A percentile compares a stretch with the other conserved stretches of the same genome.
phyloP scores from a whole-genome alignment of 2,888 invertebrate genomes.

The Cryptocheilus praepositus region DNA sequence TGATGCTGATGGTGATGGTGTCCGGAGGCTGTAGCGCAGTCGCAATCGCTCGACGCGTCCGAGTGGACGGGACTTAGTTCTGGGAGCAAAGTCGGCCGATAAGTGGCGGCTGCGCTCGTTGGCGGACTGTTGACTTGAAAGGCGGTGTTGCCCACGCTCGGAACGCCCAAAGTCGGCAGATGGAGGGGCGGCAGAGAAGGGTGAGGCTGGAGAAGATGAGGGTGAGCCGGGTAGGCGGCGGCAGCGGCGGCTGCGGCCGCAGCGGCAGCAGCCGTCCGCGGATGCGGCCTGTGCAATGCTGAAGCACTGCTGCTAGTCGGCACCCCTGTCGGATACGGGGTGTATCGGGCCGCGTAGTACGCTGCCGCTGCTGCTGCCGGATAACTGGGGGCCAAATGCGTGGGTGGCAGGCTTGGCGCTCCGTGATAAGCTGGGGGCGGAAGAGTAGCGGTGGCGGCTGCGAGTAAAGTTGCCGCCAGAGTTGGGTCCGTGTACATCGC shows the following conservation, averaged over 20 bases:
- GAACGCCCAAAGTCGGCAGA: conserved; percentile 59
- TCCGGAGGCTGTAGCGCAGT: conserved; percentile 46
- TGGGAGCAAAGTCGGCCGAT: conserved; percentile 57
- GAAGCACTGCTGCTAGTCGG: conserved; percentile 73
- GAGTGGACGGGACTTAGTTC: conserved; percentile 58
- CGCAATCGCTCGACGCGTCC: conserved; percentile 68
- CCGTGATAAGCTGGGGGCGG: conserved; percentile 72
- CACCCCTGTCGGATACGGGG: conserved; percentile 78
- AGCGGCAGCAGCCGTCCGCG: conserved; percentile 62
- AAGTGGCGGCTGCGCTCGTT: conserved; percentile 56
- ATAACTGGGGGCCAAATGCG: conserved; percentile 76
- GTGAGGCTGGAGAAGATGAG: conserved; percentile 43
- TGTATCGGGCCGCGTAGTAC: conserved; percentile 78
- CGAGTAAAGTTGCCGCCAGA: conserved; percentile 92
- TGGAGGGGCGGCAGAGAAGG: conserved; percentile 57
- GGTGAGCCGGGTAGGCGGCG: conserved; percentile 38
- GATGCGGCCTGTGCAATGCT: conserved; percentile 76
- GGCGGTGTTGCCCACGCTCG: conserved; percentile 52
- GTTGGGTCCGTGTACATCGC: conserved; percentile 96
- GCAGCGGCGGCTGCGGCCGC: no score
- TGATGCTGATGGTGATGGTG: conserved; percentile 27
- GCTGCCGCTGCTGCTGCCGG: conserved; percentile 77
- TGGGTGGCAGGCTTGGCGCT: conserved; percentile 74
- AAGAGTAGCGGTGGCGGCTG: conserved; percentile 86
- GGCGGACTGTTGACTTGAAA: conserved; percentile 45